Evolutionary conservation across 2,113 vertebrate species (phyloP), one percentile per base, ranked within the genome.

Genomic region (Rafetus swinhoei): DNA sequence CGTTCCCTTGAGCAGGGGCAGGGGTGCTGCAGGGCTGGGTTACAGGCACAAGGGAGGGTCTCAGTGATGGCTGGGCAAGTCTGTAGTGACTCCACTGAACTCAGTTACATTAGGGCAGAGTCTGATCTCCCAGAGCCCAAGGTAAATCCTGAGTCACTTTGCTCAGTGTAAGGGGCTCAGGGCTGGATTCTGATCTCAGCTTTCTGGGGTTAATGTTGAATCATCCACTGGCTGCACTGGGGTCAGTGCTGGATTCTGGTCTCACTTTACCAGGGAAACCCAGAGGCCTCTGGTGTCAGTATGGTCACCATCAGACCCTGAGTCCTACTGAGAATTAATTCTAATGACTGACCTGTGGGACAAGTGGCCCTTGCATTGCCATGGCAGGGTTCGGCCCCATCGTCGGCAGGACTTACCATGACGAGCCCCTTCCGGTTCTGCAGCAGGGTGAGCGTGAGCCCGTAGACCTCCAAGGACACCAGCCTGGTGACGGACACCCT

Each of bases 391-490:
- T 69, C 65, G n/a, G 7, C 2, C 4, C 32, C 65, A 72, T 19
- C 9, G 19, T n/a, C 2, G 35, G 2, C 2, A 0, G n/a, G 1
- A 83, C 91, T 82, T 90, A 98, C 97, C 94, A 96, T 89, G 45
- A 97, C 59, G 74, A 87, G 93, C 13, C 87, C 96, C 16, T 76
- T 89, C 59, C 87, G 72, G 19, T 93, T 86, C n/a, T 80, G 56
- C 9, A 89, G 50, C 29, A 98, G 54, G 22, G 91, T 93, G 1
- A 97, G 81, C 1, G 87, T 96, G 18, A 90, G 39, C 18, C 93
- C 94, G 24, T 96, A 57, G 62, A 95, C 65, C 39, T 90, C 87
- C 45, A 97, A 69, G n/a, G 97, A 53, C 65, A 98, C 93, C 84
- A 74, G 22, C 27, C 93, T 93, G 10, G 88, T 89, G 13, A 96